These are phyloP conservation scores for Drosophila seguyi DNA, from an alignment of 1,140 invertebrate species.

Conservation along the genomic window DNA sequence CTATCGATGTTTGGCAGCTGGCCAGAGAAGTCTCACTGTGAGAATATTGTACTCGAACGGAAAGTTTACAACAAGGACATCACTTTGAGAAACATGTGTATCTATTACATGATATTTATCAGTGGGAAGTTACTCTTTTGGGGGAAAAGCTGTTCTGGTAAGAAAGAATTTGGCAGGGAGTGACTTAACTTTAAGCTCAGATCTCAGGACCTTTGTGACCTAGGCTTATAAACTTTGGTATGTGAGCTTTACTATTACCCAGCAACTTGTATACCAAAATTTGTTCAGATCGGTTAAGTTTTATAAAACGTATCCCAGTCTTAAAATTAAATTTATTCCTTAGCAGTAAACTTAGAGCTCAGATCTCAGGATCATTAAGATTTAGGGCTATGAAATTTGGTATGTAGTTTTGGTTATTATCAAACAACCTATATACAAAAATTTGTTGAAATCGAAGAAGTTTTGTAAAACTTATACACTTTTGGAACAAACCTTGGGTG, in stretches of 20 bases:
- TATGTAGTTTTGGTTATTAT: no score
- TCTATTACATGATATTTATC: background rate
- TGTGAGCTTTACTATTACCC: no score
- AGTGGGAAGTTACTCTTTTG: background rate
- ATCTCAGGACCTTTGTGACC: no score
- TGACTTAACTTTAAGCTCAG: no score
- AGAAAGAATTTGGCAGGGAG: background rate
- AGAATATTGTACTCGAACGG: background rate
- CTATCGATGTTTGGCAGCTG: slow-evolving; percentile 50
- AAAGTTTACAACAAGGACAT: slow-evolving; percentile 12
- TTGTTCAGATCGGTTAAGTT: no score
- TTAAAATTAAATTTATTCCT: no score
- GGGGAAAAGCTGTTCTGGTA: background rate
- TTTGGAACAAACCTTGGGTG: background rate
- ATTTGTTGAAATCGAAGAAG: background rate
- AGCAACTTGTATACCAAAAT: no score
- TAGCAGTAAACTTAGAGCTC: no score
- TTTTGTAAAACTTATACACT: background rate
- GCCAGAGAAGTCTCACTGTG: slow-evolving; percentile 24
- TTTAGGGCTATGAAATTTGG: background rate
- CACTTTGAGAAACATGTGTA: background rate
- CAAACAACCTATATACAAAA: background rate
- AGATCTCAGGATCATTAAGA: background rate
- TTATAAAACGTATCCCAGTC: no score
- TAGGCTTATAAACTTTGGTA: no score